Evolutionary conservation across 2,888 invertebrate species (phyloP).

Genomic region (Isotomurus palustris): DNA sequence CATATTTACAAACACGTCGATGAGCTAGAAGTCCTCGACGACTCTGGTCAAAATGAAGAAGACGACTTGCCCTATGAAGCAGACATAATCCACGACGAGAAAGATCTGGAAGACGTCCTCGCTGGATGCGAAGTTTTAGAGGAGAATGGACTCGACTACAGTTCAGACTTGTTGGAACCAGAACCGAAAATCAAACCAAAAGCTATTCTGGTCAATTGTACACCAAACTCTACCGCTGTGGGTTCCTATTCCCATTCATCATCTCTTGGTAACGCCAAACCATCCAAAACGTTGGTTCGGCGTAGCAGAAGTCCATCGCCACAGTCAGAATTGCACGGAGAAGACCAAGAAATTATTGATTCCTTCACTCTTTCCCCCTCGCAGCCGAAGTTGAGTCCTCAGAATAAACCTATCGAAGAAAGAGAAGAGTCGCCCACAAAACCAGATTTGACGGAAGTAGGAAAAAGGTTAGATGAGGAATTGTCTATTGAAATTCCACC

Average conservation of each 20-base stretch:
- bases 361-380: slow-evolving; percentile 36
- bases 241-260: neutral
- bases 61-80: slow-evolving; percentile 44
- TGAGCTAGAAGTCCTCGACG: slow-evolving; percentile 40
- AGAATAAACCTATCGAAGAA: neutral
- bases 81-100: slow-evolving; percentile 46
- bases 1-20: slow-evolving; percentile 18
- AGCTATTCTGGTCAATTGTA: neutral
- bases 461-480: slow-evolving; percentile 36
- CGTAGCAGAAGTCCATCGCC: slow-evolving; percentile 31
- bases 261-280: neutral
- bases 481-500: slow-evolving; percentile 77
- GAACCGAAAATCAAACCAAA: neutral
- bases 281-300: neutral
- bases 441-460: slow-evolving; percentile 46
- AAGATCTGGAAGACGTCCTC: slow-evolving; percentile 43
- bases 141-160: slow-evolving; percentile 6
- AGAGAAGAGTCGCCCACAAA: slow-evolving; percentile 45
- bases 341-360: slow-evolving; percentile 46
- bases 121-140: slow-evolving; percentile 24
- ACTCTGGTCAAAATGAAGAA: slow-evolving; percentile 35
- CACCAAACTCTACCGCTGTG: slow-evolving; percentile 35
- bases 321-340: slow-evolving; percentile 38
- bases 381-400: slow-evolving; percentile 37
- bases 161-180: neutral